A percentile compares a stretch with the other conserved stretches of the same genome.
phyloP scores from a whole-genome alignment of 2,797 vertebrate genomes.

The Rallus crepitans region DNA sequence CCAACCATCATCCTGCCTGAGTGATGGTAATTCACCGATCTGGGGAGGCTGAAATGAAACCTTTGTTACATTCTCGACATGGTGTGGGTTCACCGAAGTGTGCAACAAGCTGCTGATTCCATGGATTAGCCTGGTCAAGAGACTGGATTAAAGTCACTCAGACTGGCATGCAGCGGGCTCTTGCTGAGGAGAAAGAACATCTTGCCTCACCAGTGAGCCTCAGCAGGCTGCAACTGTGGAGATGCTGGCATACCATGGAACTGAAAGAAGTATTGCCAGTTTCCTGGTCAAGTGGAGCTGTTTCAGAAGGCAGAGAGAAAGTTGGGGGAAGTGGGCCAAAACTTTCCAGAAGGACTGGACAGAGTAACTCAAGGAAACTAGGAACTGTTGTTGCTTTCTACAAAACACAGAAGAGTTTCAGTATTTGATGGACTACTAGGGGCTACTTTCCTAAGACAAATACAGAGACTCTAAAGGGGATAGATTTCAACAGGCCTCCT shows the following conservation, averaged over 20 bases:
- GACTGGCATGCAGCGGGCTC: slow-evolving; percentile 77
- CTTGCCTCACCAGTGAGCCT: slow-evolving; percentile 46
- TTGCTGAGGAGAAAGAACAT: slow-evolving; percentile 74
- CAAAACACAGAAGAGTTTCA: background rate
- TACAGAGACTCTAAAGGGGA: slow-evolving; percentile 9
- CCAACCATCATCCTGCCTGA: slow-evolving; percentile 92
- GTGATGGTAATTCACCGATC: slow-evolving; percentile 77
- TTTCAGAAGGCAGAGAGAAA: slow-evolving; percentile 66
- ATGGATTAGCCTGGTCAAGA: slow-evolving; percentile 89
- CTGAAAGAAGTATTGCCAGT: slow-evolving; percentile 64
- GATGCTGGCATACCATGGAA: slow-evolving; percentile 54
- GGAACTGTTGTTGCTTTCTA: slow-evolving; percentile 19
- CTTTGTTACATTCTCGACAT: slow-evolving; percentile 84
- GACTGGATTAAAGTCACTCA: slow-evolving; percentile 80
- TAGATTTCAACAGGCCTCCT: slow-evolving; percentile 25
- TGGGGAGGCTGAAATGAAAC: slow-evolving; percentile 78
- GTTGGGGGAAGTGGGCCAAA: slow-evolving; percentile 65
- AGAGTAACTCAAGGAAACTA: slow-evolving; percentile 23
- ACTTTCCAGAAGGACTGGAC: slow-evolving; percentile 56
- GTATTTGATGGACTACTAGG: slow-evolving; percentile 17
- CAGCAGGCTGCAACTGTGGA: slow-evolving; percentile 20
- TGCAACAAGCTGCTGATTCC: slow-evolving; percentile 85
- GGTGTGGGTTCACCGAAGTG: slow-evolving; percentile 74
- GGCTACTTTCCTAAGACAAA: background rate
- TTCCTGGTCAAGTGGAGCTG: slow-evolving; percentile 68